Evolutionary conservation across 2,888 invertebrate genomes (phyloP), one percentile per base, ranked within the genome.

Genomic region (Caenorhabditis doughertyi): DNA sequence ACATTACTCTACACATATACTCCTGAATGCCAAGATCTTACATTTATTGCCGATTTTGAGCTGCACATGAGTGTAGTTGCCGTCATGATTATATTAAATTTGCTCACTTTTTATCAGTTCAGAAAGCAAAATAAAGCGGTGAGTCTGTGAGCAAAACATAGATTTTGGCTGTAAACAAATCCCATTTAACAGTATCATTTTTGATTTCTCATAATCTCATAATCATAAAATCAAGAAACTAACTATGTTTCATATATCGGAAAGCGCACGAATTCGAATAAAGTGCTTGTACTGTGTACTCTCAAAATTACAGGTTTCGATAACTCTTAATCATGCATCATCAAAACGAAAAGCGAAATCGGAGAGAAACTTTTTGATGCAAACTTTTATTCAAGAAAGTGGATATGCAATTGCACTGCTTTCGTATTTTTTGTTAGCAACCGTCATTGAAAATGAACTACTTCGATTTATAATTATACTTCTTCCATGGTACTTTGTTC

Each of bases 401-500:
- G 64, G 39, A 32, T 73, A 73, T 64, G 29, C 55, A 13, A 3
- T 55, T 42, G 73, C 64, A 3, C 64, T 73, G 7, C 25, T 73
- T 1, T 53, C 73, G 16, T 73, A 64, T 25, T 73, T 73, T 55
- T 44, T 64, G 29, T 42, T 73, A n/a, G 55, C n/a, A n/a, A 42
- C 29, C 2, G 25, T 73, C 16, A 51, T 73, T 25, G 73, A 73
- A 32, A 51, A 47, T 32, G 64, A 73, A 16, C 8, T 62, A 7
- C 44, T 64, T n/a, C 64, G 73, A 18, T 73, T 73, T n/a, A 5
- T 73, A 9, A 29, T 73, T 4, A 64, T 73, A 16, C 64, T 73
- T 3, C 73, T 73, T 23, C 73, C 73, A 25, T 73, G 73, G 73
- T 73, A 55, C 23, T 73, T 73, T 18, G 29, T 73, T 7, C 73